phyloP scores from a whole-genome alignment of 1,140 invertebrate species.

The Lordiphosa clarofinis region DNA sequence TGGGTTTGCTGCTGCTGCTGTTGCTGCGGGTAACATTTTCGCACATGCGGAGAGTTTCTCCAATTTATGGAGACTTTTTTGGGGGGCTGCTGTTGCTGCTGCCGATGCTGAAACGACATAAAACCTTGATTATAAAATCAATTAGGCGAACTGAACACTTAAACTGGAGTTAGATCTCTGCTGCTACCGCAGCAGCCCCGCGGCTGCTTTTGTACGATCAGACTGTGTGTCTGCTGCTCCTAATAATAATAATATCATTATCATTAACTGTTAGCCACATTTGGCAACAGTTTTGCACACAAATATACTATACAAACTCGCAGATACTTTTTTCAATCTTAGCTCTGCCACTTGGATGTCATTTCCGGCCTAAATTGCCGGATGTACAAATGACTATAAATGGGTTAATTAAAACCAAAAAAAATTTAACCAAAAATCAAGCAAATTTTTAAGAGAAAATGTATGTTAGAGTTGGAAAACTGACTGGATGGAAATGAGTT shows the following conservation, averaged over 20 bases:
- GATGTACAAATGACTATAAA: conserved; percentile 68
- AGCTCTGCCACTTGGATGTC: conserved; percentile 25
- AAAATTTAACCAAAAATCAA: conserved; percentile 26
- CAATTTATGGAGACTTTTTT: conserved; percentile 43
- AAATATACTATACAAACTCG: conserved; percentile 1
- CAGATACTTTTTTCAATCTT: conserved; percentile 37
- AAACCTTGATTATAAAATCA: conserved; percentile 75
- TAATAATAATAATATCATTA: conserved; percentile 42
- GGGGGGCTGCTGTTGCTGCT: conserved; percentile 29
- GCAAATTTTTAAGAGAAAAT: neutral
- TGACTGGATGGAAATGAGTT: too few relatives aligned
- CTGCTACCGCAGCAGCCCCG: too few relatives aligned
- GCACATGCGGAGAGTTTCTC: conserved; percentile 22
- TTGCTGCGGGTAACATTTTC: conserved; percentile 10
- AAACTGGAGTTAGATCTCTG: conserved; percentile 40
- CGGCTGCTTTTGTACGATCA: conserved; percentile 28
- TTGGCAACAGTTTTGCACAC: conserved; percentile 40
- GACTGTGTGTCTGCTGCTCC: conserved; percentile 33
- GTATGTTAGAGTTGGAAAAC: too few relatives aligned
- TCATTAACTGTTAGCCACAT: conserved; percentile 43
- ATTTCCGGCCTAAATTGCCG: conserved; percentile 66
- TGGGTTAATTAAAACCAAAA: conserved; percentile 74
- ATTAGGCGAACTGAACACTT: conserved; percentile 43
- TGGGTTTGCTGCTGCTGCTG: neutral
- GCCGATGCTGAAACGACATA: conserved; percentile 57